Evolutionary conservation across 2,888 invertebrate genomes (phyloP).

Genomic region (Phalangium opilio): DNA sequence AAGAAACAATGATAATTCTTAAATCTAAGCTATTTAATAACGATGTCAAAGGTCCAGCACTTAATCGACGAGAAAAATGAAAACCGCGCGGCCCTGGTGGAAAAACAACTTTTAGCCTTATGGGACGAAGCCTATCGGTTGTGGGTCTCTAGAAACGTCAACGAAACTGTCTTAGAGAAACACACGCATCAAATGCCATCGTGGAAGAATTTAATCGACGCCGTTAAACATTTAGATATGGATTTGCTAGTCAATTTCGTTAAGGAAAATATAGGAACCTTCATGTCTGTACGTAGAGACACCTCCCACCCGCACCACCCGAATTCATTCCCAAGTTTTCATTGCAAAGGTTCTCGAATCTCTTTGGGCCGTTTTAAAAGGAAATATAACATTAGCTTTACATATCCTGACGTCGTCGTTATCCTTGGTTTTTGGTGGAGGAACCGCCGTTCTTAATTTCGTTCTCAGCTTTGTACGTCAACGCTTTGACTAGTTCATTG

Average conservation of each 20-base stretch:
- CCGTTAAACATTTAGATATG: conserved; percentile 40
- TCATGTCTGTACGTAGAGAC: conserved; percentile 50
- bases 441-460: conserved; percentile 76
- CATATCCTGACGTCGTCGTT: conserved; percentile 72
- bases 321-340: not conserved
- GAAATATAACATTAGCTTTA: conserved; percentile 72
- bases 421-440: conserved; percentile 71
- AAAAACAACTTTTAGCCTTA: conserved; percentile 72
- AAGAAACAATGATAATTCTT: not conserved
- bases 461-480: conserved; percentile 57
- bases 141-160: conserved; percentile 51
- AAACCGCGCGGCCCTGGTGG: conserved; percentile 44
- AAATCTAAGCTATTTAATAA: conserved; percentile 21
- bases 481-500: not conserved
- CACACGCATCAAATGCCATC: conserved; percentile 18
- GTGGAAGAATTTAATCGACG: conserved; percentile 23
- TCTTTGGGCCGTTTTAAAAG: conserved; percentile 76
- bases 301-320: too few relatives aligned
- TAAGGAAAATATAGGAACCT: conserved; percentile 74
- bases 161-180: conserved; percentile 6
- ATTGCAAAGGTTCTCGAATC: conserved; percentile 52
- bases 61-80: conserved; percentile 17
- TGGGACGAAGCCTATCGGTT: conserved; percentile 89
- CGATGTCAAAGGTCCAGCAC: conserved; percentile 8
- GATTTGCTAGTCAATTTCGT: conserved; percentile 61